Evolutionary conservation across 1,140 invertebrate genomes (phyloP).

Genomic region (Drosophila orena): DNA sequence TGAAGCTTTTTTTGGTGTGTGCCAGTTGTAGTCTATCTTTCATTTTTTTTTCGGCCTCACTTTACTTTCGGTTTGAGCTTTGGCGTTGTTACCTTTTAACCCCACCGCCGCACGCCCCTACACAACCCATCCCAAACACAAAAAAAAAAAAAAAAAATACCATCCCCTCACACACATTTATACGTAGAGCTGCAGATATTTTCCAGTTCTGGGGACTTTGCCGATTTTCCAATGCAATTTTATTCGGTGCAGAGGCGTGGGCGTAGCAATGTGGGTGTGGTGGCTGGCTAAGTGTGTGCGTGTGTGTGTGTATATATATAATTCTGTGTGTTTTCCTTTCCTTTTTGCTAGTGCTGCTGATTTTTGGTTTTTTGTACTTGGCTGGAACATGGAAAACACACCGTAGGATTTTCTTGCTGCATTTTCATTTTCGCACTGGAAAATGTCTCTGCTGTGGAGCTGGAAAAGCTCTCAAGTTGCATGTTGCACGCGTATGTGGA

Average conservation of each 20-base stretch:
- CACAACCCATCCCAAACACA: neutral
- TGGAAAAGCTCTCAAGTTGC: conserved; percentile 57
- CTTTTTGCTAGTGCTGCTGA: conserved; percentile 8
- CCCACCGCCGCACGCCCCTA: no score
- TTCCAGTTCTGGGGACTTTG: conserved; percentile 45
- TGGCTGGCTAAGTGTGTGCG: conserved; percentile 2
- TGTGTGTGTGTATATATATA: conserved; percentile 19
- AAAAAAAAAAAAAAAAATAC: conserved; percentile 13
- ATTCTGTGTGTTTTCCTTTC: conserved; percentile 28
- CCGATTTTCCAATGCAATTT: conserved; percentile 54
- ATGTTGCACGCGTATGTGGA: conserved; percentile 67
- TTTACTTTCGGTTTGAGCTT: conserved; percentile 40
- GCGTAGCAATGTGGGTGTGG: neutral
- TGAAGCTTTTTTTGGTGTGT: conserved; percentile 25
- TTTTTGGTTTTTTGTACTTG: conserved; percentile 14
- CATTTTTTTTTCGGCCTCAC: conserved; percentile 13
- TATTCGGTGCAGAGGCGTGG: conserved; percentile 29
- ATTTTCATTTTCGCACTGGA: conserved; percentile 48
- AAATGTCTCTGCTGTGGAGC: conserved; percentile 53
- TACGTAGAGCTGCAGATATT: conserved; percentile 30
- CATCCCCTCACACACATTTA: conserved; percentile 3
- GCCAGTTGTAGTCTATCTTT: conserved; percentile 12
- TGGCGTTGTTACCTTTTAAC: conserved; percentile 40
- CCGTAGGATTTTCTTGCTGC: conserved; percentile 43
- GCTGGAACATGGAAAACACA: conserved; percentile 37